Evolutionary conservation across 2,113 vertebrate species (phyloP).

Genomic region (Apteryx owenii): DNA sequence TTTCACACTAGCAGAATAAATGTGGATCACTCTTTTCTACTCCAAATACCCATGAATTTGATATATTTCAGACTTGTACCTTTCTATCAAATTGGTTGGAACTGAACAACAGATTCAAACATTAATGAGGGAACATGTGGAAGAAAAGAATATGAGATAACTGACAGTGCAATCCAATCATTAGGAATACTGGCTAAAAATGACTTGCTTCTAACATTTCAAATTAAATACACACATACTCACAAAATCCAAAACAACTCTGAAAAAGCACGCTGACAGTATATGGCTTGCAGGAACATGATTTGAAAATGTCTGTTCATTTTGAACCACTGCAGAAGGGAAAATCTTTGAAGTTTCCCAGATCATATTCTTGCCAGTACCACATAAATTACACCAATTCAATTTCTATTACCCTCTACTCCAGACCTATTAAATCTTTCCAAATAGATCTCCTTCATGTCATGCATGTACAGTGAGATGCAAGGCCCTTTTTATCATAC

Average conservation of each 20-base stretch:
- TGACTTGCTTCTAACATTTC: not conserved
- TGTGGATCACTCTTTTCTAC: not conserved
- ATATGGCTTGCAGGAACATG: not conserved
- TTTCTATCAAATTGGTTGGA: not conserved
- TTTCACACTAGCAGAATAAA: not conserved
- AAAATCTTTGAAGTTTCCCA: constrained; percentile 59
- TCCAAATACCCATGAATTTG: not conserved
- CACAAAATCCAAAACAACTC: not conserved
- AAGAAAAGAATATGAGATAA: not conserved
- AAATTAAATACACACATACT: not conserved
- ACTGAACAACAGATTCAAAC: not conserved
- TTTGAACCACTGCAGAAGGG: not conserved
- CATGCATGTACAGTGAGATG: constrained; percentile 20
- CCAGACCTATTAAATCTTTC: constrained; percentile 72
- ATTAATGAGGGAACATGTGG: not conserved
- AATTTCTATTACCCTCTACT: constrained; percentile 71
- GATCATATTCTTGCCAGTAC: not conserved
- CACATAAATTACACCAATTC: constrained; percentile 73
- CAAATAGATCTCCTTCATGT: constrained; percentile 73
- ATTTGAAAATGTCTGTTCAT: constrained; percentile 3
- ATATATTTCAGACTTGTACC: not conserved
- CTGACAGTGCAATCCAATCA: not conserved
- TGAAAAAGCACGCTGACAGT: not conserved
- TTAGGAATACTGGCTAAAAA: not conserved
- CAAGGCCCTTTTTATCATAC: constrained; percentile 70